Percentiles rank a stretch among this genome's conserved stretches.
phyloP scores from a whole-genome alignment of 2,888 invertebrate genomes.

The Bedellia somnulentella region DNA sequence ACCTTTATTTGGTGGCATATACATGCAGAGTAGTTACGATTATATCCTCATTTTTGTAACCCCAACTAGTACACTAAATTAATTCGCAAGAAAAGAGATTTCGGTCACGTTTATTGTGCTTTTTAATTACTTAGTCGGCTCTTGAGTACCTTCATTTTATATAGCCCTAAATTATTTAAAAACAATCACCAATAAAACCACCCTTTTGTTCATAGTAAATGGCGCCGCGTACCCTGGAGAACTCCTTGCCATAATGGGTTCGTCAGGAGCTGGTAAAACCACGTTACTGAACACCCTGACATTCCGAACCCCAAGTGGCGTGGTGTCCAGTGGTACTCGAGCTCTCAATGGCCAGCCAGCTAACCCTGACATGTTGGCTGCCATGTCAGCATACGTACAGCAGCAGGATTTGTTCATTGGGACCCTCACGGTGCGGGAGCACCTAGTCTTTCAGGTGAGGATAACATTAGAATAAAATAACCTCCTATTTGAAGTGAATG shows the following conservation, averaged over 20 bases:
- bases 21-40: too few species aligned
- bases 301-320: conserved; percentile 72
- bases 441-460: conserved; percentile 80
- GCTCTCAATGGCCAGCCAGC: conserved; percentile 78
- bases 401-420: conserved; percentile 94
- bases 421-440: conserved; percentile 85
- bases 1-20: too few species aligned
- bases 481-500: not conserved
- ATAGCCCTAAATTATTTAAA: too few species aligned
- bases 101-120: too few species aligned
- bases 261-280: conserved; percentile 93
- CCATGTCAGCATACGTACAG: conserved; percentile 88
- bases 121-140: too few species aligned
- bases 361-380: conserved; percentile 69
- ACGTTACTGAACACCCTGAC: conserved; percentile 89
- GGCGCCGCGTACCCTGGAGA: conserved; percentile 87
- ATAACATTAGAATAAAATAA: not conserved
- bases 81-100: too few species aligned
- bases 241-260: conserved; percentile 84
- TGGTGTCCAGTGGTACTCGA: conserved; percentile 63
- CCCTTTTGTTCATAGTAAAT: too few species aligned
- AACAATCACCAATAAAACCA: too few species aligned
- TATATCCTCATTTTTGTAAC: too few species aligned
- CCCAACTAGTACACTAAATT: too few species aligned
- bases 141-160: too few species aligned